A percentile compares a stretch with the other conserved stretches of the same genome.
Evolutionary conservation across 2,888 invertebrate genomes (phyloP).

Genomic region (Podabrus alpinus): DNA sequence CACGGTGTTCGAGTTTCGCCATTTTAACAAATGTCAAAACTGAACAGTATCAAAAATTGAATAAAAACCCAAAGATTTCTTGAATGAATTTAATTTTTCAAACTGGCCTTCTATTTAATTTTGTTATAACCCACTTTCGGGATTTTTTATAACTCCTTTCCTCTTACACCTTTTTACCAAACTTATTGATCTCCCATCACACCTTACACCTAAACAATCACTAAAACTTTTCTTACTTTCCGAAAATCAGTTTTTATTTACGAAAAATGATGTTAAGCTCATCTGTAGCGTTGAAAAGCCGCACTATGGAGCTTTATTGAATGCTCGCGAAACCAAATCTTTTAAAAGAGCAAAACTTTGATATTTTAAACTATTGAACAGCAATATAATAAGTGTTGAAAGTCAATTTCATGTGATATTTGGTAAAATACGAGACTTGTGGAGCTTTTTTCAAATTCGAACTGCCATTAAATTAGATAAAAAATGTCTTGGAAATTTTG

Average conservation of each 20-base stretch:
- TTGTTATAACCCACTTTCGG: too few species aligned
- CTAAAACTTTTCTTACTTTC: neutral
- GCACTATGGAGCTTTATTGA: neutral
- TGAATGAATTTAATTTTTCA: too few species aligned
- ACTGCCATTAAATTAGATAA: neutral
- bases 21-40: too few species aligned
- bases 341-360: neutral
- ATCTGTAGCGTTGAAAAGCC: neutral
- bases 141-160: too few species aligned
- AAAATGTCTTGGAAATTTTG: neutral
- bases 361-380: neutral
- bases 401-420: neutral
- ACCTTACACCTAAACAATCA: neutral
- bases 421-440: neutral
- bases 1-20: too few species aligned
- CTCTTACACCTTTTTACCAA: too few species aligned
- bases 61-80: too few species aligned
- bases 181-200: too few species aligned
- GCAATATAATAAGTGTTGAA: neutral
- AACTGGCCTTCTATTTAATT: too few species aligned
- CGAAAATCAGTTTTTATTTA: neutral
- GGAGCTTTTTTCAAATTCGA: too few species aligned
- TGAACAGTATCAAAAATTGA: too few species aligned
- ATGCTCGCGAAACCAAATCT: neutral
- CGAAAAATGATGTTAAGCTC: neutral